These are phyloP conservation scores for Eleutherodactylus coqui DNA, from an alignment of 2,797 vertebrate genomes.

Conservation along the genomic window DNA sequence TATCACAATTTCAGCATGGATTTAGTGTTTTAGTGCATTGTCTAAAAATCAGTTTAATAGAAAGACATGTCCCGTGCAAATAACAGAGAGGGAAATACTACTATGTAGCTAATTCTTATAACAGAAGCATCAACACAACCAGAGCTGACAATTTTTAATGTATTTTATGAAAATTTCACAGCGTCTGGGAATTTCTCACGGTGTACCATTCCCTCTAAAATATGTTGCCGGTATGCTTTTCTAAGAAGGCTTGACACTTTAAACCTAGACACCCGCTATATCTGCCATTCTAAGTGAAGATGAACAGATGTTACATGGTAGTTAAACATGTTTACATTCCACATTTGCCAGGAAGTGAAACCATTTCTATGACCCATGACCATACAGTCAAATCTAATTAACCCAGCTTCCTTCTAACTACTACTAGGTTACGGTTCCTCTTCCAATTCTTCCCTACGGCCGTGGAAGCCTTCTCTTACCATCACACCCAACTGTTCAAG, in stretches of 20 bases:
- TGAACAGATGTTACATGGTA: conserved; percentile 57
- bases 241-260: conserved; percentile 40
- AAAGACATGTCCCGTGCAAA: not conserved
- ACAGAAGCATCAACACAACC: not conserved
- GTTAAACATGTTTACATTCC: conserved; percentile 55
- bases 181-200: not conserved
- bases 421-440: conserved; percentile 1
- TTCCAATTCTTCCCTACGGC: conserved; percentile 35
- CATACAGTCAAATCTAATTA: conserved; percentile 56
- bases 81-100: not conserved
- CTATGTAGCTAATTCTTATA: not conserved
- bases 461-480: conserved; percentile 6
- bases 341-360: conserved; percentile 60
- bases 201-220: not conserved
- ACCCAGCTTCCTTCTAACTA: conserved; percentile 53
- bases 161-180: not conserved
- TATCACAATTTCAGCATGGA: not conserved
- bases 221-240: conserved; percentile 17
- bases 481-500: not conserved
- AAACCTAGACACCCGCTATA: conserved; percentile 25
- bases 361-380: conserved; percentile 52
- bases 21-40: not conserved
- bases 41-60: not conserved
- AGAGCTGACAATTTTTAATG: not conserved
- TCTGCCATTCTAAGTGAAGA: conserved; percentile 42